Percentiles rank a stretch among this genome's conserved stretches.
Conservation (phyloP, 92 coral and sea anemone genomes). For the Anthopleura xanthogrammica region DNA sequence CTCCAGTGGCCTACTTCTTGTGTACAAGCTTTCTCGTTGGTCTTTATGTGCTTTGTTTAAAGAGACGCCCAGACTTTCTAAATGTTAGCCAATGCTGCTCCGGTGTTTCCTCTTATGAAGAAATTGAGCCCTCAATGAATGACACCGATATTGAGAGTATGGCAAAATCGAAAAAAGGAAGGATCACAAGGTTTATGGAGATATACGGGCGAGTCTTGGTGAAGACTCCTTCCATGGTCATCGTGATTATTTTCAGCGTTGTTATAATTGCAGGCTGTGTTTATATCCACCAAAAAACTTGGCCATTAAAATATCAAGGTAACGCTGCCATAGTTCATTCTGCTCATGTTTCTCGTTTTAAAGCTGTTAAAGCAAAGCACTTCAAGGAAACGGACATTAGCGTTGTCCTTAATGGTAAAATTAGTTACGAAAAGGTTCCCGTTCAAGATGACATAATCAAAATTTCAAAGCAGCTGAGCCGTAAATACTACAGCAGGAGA, state of each 20-base stretch:
- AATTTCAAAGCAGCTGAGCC: constrained; percentile 19
- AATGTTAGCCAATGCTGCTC: neutral
- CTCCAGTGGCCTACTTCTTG: constrained; percentile 28
- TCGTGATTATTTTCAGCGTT: constrained; percentile 22
- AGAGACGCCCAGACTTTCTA: neutral
- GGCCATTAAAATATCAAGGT: neutral
- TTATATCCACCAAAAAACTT: constrained; percentile 19
- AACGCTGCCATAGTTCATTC: constrained; percentile 8
- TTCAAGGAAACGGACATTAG: constrained; percentile 36
- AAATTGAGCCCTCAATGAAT: neutral
- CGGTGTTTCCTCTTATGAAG: neutral
- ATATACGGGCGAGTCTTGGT: constrained; percentile 25
- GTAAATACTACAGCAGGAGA: constrained; percentile 16
- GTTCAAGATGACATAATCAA: constrained; percentile 24
- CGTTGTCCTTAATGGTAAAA: constrained; percentile 11
- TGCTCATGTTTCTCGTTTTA: constrained; percentile 13
- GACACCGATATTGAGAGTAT: neutral
- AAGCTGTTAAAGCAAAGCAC: constrained; percentile 1
- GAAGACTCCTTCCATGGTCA: constrained; percentile 21
- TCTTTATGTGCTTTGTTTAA: constrained; percentile 8
- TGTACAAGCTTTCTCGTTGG: constrained; percentile 31
- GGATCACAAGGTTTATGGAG: neutral
- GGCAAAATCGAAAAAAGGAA: constrained; percentile 2
- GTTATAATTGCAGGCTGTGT: constrained; percentile 32
- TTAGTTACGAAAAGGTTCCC: constrained; percentile 13